These are phyloP conservation scores for Laothoe populi DNA, from an alignment of 2,888 invertebrate genomes.

Conservation along the genomic window DNA sequence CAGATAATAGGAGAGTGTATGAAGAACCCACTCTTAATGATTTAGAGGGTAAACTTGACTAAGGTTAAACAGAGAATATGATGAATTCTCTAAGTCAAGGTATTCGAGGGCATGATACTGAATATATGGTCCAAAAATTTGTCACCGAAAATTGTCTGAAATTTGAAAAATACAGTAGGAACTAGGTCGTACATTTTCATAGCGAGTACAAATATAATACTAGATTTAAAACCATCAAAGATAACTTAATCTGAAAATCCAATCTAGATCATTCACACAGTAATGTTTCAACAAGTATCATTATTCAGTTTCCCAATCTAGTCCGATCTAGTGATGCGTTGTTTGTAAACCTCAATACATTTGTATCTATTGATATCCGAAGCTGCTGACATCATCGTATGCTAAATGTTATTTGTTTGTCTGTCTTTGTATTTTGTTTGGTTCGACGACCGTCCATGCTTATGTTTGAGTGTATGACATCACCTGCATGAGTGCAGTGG, in stretches of 20 bases:
- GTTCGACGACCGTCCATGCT: constrained; percentile 13
- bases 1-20: background rate
- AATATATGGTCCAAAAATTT: too few relatives aligned
- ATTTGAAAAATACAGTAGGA: too few relatives aligned
- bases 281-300: background rate
- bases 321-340: background rate
- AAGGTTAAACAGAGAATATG: too few relatives aligned
- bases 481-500: constrained; percentile 1
- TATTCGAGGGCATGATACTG: too few relatives aligned
- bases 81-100: too few relatives aligned
- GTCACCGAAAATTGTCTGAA: too few relatives aligned
- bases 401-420: constrained; percentile 11
- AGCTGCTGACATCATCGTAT: background rate
- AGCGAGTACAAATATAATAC: too few relatives aligned
- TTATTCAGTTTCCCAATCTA: background rate
- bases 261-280: too few relatives aligned
- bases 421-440: constrained; percentile 7
- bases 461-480: constrained; percentile 19
- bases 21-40: background rate
- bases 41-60: background rate
- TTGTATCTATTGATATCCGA: background rate
- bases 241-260: too few relatives aligned
- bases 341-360: constrained; percentile 1
- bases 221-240: too few relatives aligned
- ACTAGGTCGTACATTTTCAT: too few relatives aligned